Base-by-base conservation (phyloP, 2,113 vertebrate genomes). In the Columbina picui region DNA sequence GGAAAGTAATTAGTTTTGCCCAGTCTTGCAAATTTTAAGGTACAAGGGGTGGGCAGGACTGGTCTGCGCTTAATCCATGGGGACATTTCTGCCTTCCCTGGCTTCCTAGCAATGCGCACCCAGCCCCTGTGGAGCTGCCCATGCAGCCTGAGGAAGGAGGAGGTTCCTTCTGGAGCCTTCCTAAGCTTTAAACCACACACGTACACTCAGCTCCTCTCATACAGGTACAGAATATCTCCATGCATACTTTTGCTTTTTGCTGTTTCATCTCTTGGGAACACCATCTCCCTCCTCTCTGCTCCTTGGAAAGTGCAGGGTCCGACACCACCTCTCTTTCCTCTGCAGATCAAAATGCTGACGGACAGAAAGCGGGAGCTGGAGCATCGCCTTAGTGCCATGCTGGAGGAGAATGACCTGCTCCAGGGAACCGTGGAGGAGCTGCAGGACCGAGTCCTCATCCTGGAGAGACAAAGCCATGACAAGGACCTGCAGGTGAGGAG, bases 301-400 rank as follows among this genome's bases (percentile, higher is more conserved):
- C 26, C 30, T 61, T 68, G 71, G 55, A 10, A 74, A 56, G 68
- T 3, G 5, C 1, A 0, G 50, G 27, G 18, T 55, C 50, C 14
- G 6, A 91, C 43, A 30, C 68, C 16, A 5, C 11, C 34, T 76
- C 55, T 80, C 94, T 71, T 82, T 55, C 69, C 65, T 67, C 93
- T 57, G 38, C 97, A 99, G 99, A 99, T 99, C 98, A 99, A 99
- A 97, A 99, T 99, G 99, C 98, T 99, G 96, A 99, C 99, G 0
- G 99, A 99, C 95, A 98, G 98, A 91, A 99, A 99, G 96, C 97
- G 98, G 90, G 99, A 99, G 96, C 97, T 99, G 95, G 99, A 99
- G 90, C 98, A 97, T n/a, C 98, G 98, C 32, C 98, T 99, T 68
- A 98, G 98, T 19, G 97, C 98, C 84, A 98, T 98, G 94, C 98